Base-by-base conservation (phyloP, 35 echinoderm and acorn worm genomes). In the Patiria miniata region DNA sequence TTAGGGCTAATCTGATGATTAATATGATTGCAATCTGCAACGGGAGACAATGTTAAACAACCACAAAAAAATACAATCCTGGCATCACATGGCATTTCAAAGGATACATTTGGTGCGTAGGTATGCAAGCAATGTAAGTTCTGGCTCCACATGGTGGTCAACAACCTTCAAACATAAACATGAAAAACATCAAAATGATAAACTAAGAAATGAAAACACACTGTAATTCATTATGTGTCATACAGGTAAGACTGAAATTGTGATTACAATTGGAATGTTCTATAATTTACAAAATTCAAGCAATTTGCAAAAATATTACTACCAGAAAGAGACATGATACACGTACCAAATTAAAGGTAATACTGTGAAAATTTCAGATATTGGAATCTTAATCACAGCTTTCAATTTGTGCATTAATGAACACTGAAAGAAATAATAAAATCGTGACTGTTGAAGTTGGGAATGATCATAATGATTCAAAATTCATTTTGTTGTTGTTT, bases 21-120 rank as follows among this genome's bases (percentile, higher is more conserved):
- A 60, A 60, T 21, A 5, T 5, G 23, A 58, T 2, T 6, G 17
- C 55, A 26, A 60, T 19, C 7, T 2, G 8, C 2, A 60, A 60
- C 9, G 7, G 1, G 0, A 0, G 28, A 60, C 19, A 60, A 17
- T 0, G 28, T 5, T 0, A 60, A 21, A 60, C 9, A 5, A 5
- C 2, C 10, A 2, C 2, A 19, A 60, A 60, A 2, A 19, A 21
- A 21, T 17, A 21, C 2, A 8, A 2, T 60, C 28, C 57, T 60
- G 19, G 8, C 19, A 26, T 60, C 28, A 60, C 57, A 60, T 17
- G 28, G 28, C 19, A 60, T 73, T 73, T 73, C 29, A 69, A 73
- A 73, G 65, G 65, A 73, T 73, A 73, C 65, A 73, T 8, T 73
- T 73, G 65, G 65, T 73, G 14, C 65, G 65, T 30, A 73, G 26